These are phyloP conservation scores for Oasisia sp. DNA, from an alignment of 2,888 invertebrate species.

Conservation along the genomic window DNA sequence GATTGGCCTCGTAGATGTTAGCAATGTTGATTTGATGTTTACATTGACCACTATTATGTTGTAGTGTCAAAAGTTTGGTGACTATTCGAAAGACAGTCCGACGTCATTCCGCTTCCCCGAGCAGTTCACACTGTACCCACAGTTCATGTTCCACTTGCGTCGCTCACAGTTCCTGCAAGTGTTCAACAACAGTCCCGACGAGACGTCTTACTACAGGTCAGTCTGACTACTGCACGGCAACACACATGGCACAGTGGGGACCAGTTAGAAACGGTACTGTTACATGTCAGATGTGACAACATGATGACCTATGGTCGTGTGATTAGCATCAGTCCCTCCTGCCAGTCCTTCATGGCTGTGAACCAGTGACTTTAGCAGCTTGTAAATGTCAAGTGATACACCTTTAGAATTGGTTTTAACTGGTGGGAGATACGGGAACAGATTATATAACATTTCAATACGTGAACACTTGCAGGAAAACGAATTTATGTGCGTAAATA, in stretches of 20 bases:
- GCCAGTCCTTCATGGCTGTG: too few relatives aligned
- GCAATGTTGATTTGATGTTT: neutral
- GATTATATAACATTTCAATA: neutral
- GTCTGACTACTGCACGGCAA: slow-evolving; percentile 8
- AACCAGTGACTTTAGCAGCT: too few relatives aligned
- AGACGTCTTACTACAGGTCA: slow-evolving; percentile 96
- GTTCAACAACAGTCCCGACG: slow-evolving; percentile 99
- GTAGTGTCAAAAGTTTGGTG: slow-evolving; percentile 99
- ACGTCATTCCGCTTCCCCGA: slow-evolving; percentile 94
- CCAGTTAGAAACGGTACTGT: neutral
- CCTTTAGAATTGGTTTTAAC: neutral
- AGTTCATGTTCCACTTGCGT: slow-evolving; percentile 99
- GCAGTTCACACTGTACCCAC: slow-evolving; percentile 97
- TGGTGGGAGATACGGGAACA: too few relatives aligned
- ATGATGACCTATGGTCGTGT: neutral
- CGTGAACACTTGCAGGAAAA: neutral
- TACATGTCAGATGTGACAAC: neutral
- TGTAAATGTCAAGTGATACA: too few relatives aligned
- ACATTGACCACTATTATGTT: neutral
- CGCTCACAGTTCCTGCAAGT: slow-evolving; percentile 99
- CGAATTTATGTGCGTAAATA: too few relatives aligned
- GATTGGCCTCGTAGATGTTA: neutral
- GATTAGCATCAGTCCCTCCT: neutral
- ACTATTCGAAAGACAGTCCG: slow-evolving; percentile 97
- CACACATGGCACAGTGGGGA: neutral